Conservation (phyloP, 2,888 invertebrate species). For the Scrobipalpa costella region DNA sequence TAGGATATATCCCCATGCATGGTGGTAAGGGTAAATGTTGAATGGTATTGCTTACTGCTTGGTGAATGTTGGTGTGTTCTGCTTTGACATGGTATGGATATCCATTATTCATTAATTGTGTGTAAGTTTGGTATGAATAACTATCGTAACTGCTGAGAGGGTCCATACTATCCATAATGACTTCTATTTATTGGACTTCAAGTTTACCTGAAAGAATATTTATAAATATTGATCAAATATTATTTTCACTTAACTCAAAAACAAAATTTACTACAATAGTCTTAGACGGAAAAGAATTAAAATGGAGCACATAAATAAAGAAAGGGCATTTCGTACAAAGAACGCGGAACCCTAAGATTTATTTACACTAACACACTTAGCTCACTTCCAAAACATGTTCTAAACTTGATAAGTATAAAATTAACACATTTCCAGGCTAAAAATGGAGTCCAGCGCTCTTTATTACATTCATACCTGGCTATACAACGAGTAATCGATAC, state of each 20-base stretch:
- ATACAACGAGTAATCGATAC: conserved; percentile 28
- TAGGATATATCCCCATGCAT: conserved; percentile 8
- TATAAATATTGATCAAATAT: conserved; percentile 5
- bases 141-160: conserved; percentile 56
- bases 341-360: conserved; percentile 15
- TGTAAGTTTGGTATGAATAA: conserved; percentile 37
- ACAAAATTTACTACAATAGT: background rate
- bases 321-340: conserved; percentile 38
- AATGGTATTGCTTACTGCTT: background rate
- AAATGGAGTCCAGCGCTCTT: conserved; percentile 1
- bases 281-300: background rate
- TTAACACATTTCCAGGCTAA: background rate
- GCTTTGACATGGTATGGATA: conserved; percentile 43
- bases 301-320: background rate
- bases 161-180: conserved; percentile 44
- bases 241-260: background rate
- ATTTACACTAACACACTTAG: conserved; percentile 14
- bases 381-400: conserved; percentile 1
- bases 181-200: no score
- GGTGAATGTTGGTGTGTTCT: conserved; percentile 25
- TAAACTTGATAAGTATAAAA: conserved; percentile 12
- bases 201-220: conserved; percentile 6
- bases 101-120: background rate
- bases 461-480: conserved; percentile 11
- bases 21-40: background rate